A percentile compares a stretch with the other conserved stretches of the same genome.
These are phyloP conservation scores for Camponotus pennsylvanicus DNA, from an alignment of 1,140 invertebrate species.

Conservation along the genomic window DNA sequence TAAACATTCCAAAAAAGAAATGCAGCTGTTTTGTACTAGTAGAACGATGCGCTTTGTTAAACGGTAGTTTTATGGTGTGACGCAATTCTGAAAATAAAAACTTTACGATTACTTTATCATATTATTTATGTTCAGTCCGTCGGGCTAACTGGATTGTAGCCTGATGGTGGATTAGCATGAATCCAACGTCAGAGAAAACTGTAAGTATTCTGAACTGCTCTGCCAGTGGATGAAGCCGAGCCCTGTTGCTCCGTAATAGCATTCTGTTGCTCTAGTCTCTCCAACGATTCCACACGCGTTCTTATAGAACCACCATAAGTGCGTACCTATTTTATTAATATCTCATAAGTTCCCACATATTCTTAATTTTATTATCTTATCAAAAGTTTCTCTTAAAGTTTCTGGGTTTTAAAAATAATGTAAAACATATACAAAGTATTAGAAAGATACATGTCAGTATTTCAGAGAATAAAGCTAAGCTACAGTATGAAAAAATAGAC, in stretches of 20 bases:
- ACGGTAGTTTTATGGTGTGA: constrained; percentile 7
- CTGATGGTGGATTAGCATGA: constrained; percentile 77
- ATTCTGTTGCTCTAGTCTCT: constrained; percentile 87
- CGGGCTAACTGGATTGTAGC: constrained; percentile 78
- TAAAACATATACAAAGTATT: not conserved
- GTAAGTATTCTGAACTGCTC: constrained; percentile 92
- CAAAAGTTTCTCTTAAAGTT: constrained; percentile 73
- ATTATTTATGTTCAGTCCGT: constrained; percentile 76
- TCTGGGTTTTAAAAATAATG: constrained; percentile 66
- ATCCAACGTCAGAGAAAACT: constrained; percentile 90
- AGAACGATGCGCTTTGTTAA: constrained; percentile 39
- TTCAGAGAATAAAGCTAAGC: not conserved
- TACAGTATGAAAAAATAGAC: not conserved
- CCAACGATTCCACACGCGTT: constrained; percentile 89
- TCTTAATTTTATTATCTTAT: constrained; percentile 58
- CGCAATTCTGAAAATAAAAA: constrained; percentile 50
- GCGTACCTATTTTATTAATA: constrained; percentile 82
- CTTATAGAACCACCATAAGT: constrained; percentile 90
- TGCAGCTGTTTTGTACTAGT: constrained; percentile 55
- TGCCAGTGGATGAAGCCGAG: constrained; percentile 85
- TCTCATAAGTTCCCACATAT: constrained; percentile 59
- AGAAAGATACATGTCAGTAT: constrained; percentile 14
- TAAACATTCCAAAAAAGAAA: constrained; percentile 31
- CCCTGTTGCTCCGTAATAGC: constrained; percentile 82
- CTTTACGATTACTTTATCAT: constrained; percentile 23